Percentiles rank a stretch among this genome's conserved stretches.
These are phyloP conservation scores for Drosophila hamatofila DNA, from an alignment of 2,888 invertebrate species.

Conservation along the genomic window DNA sequence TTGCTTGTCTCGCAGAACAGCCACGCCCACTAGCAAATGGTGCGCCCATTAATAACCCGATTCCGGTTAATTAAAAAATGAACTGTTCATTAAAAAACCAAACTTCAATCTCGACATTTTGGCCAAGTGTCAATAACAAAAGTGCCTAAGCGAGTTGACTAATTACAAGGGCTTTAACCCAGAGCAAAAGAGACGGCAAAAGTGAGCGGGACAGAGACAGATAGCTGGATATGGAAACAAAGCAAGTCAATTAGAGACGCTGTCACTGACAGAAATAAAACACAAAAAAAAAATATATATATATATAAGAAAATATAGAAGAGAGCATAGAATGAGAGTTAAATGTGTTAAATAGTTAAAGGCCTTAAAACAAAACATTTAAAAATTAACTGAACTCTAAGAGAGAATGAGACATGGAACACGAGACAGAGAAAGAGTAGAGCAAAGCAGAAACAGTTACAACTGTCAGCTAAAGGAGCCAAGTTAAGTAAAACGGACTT, in stretches of 20 bases:
- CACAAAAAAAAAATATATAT: neutral
- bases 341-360: conserved; percentile 51
- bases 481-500: conserved; percentile 80
- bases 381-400: conserved; percentile 42
- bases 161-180: conserved; percentile 57
- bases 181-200: conserved; percentile 1
- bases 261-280: conserved; percentile 57
- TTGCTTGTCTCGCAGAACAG: neutral
- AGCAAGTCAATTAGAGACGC: conserved; percentile 66
- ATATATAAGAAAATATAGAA: neutral
- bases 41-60: conserved; percentile 36
- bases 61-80: conserved; percentile 26
- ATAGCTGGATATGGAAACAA: conserved; percentile 36
- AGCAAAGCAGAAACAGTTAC: conserved; percentile 70
- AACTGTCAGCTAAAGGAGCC: conserved; percentile 77
- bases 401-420: conserved; percentile 6
- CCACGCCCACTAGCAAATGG: conserved; percentile 1
- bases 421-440: conserved; percentile 7
- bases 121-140: conserved; percentile 69
- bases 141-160: conserved; percentile 63
- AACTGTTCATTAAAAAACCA: conserved; percentile 35
- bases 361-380: conserved; percentile 52
- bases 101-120: conserved; percentile 21
- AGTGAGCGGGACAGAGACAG: conserved; percentile 12
- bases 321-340: conserved; percentile 3